These are phyloP conservation scores for Tortricodes alternella DNA, from an alignment of 2,888 invertebrate species.

Conservation along the genomic window DNA sequence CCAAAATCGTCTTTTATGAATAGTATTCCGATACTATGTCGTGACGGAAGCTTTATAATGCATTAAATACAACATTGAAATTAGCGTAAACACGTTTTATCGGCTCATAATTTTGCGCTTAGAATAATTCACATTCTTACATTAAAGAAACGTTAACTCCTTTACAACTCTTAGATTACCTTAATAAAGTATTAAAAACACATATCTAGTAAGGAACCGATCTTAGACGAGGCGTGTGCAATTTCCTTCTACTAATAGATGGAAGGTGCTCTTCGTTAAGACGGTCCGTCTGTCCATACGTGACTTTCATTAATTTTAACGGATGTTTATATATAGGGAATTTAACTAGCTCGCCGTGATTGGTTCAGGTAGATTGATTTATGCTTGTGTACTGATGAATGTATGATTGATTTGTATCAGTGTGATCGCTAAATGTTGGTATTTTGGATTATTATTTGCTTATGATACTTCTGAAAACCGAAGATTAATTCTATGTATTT, in stretches of 20 bases:
- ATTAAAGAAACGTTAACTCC: too few species aligned
- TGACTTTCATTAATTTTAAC: constrained; percentile 63
- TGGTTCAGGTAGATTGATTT: constrained; percentile 8
- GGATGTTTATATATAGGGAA: constrained; percentile 35
- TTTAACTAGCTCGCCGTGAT: constrained; percentile 9
- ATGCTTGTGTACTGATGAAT: not conserved
- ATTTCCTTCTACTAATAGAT: constrained; percentile 78
- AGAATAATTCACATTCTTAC: too few species aligned
- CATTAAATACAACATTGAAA: too few species aligned
- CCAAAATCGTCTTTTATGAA: too few species aligned
- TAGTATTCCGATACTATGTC: too few species aligned
- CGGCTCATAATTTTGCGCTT: too few species aligned
- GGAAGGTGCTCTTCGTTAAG: constrained; percentile 56
- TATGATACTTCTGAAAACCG: not conserved
- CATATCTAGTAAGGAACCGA: constrained; percentile 39
- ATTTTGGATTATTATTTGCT: not conserved
- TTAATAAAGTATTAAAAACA: not conserved
- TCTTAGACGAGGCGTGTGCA: constrained; percentile 74
- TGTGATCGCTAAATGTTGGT: not conserved
- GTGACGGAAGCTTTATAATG: too few species aligned
- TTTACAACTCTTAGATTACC: not conserved
- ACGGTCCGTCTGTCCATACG: constrained; percentile 49
- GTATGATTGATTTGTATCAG: not conserved
- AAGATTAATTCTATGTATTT: not conserved
- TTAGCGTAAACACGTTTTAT: too few species aligned